These are phyloP conservation scores for Otus scops DNA, from an alignment of 2,797 vertebrate genomes.

Conservation along the genomic window DNA sequence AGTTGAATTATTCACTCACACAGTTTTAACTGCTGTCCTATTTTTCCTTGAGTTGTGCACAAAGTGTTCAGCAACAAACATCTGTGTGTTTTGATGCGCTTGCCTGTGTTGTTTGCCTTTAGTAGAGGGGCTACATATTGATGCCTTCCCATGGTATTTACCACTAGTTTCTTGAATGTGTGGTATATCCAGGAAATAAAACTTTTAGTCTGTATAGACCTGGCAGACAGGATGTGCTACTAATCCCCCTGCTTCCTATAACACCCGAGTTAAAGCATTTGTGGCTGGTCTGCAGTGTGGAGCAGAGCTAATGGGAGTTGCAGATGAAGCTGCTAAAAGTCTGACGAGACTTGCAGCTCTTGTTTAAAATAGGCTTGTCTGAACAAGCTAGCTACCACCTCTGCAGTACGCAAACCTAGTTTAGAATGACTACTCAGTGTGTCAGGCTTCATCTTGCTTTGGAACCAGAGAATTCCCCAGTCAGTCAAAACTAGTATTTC, in stretches of 20 bases:
- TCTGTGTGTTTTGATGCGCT: not conserved
- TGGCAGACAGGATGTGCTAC: not conserved
- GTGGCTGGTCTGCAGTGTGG: accelerated
- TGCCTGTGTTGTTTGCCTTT: not conserved
- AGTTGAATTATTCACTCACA: not conserved
- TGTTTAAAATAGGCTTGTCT: constrained; percentile 35
- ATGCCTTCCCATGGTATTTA: not conserved
- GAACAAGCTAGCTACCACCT: constrained; percentile 40
- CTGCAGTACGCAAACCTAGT: constrained; percentile 22
- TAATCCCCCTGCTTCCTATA: not conserved
- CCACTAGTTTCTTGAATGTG: not conserved
- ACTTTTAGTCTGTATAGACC: not conserved
- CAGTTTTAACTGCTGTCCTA: not conserved
- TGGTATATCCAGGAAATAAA: not conserved
- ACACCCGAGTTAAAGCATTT: not conserved
- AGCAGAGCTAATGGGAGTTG: not conserved
- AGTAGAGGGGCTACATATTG: not conserved
- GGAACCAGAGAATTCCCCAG: not conserved
- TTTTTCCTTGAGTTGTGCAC: not conserved
- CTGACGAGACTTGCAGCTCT: constrained; percentile 2
- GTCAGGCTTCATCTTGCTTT: constrained; percentile 6
- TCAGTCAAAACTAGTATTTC: not conserved
- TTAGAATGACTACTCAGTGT: not conserved
- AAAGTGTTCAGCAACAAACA: not conserved
- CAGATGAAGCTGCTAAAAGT: not conserved